Percentiles rank a stretch among this genome's conserved stretches.
Conservation (phyloP, 2,113 vertebrate genomes). For the Sorex araneus region DNA sequence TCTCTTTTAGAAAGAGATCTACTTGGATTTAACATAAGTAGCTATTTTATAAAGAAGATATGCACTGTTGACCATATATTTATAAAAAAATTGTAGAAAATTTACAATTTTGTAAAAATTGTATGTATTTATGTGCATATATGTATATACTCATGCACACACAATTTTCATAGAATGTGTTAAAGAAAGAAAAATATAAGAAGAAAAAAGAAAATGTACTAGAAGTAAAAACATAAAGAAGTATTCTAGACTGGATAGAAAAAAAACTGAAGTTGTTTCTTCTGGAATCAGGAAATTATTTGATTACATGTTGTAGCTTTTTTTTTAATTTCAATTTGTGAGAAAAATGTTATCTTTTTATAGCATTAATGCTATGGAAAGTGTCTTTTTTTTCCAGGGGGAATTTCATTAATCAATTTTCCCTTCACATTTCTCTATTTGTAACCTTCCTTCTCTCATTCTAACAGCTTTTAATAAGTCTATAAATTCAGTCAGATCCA, state of each 20-base stretch:
- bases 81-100: not conserved
- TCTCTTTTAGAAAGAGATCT: not conserved
- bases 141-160: not conserved
- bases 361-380: constrained; percentile 8
- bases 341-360: constrained; percentile 52
- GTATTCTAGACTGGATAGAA: not conserved
- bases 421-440: constrained; percentile 44
- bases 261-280: not conserved
- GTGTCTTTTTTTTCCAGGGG: not conserved
- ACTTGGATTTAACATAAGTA: not conserved
- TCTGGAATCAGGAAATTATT: not conserved
- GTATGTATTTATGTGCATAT: not conserved
- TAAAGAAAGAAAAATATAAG: not conserved
- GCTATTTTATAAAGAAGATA: not conserved
- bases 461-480: constrained; percentile 60
- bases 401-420: constrained; percentile 43
- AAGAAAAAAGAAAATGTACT: not conserved
- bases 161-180: not conserved
- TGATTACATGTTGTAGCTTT: not conserved
- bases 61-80: not conserved
- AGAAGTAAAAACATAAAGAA: not conserved
- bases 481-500: constrained; percentile 64
- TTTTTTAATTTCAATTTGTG: constrained; percentile 34
- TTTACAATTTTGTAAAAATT: not conserved
- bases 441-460: constrained; percentile 32